These are phyloP conservation scores for Rhinatrema bivittatum DNA, from an alignment of 2,797 vertebrate species.

Conservation along the genomic window DNA sequence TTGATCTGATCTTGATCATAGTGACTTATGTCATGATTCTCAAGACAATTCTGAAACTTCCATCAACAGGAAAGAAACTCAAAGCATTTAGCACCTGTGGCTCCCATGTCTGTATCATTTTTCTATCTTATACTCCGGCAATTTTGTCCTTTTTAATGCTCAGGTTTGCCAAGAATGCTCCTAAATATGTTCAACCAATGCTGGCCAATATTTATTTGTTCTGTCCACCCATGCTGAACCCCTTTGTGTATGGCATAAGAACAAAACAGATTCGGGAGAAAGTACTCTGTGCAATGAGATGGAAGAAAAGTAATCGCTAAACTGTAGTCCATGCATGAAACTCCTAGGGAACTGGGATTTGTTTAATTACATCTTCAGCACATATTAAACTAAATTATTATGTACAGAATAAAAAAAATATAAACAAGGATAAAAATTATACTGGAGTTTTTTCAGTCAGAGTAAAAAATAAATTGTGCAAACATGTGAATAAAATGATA, in stretches of 20 bases:
- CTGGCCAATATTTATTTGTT: conserved; percentile 25
- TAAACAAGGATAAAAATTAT: no score
- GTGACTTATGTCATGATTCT: conserved; percentile 63
- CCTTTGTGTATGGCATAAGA: conserved; percentile 35
- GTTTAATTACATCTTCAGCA: no score
- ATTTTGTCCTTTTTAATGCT: conserved; percentile 30
- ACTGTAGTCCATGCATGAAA: no score
- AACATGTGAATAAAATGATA: no score
- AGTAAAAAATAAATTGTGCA: no score
- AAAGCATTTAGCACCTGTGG: conserved; percentile 68
- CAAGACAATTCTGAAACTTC: conserved; percentile 25
- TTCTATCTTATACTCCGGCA: conserved; percentile 53
- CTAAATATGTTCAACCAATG: conserved; percentile 20
- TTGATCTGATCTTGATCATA: conserved; percentile 59
- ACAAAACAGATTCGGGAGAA: conserved; percentile 30
- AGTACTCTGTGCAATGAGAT: no score
- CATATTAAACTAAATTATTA: no score
- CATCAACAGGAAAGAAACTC: conserved; percentile 40
- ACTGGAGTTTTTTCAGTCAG: no score
- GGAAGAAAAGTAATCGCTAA: no score
- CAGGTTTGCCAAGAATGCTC: conserved; percentile 10
- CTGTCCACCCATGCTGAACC: conserved; percentile 11
- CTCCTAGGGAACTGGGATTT: no score
- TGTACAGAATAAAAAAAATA: no score
- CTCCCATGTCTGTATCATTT: conserved; percentile 66